Percentiles rank a stretch among this genome's conserved stretches.
Conservation (phyloP, 2,797 vertebrate species). For the Syndactyla subalaris region DNA sequence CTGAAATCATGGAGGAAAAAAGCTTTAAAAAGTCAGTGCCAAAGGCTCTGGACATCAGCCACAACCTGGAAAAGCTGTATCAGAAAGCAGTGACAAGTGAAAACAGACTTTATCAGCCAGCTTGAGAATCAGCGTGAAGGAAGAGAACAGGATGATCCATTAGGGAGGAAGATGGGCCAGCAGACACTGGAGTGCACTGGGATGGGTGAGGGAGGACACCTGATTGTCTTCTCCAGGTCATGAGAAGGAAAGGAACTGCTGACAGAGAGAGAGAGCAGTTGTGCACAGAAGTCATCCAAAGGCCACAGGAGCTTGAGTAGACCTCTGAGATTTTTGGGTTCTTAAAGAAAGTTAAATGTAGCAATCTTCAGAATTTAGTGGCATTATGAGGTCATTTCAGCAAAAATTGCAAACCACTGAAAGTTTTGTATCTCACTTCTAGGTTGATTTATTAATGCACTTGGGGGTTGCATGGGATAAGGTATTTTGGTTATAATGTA, state of each 20-base stretch:
- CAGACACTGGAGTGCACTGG: neutral
- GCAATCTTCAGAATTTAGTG: neutral
- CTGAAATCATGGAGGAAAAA: neutral
- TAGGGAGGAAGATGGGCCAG: neutral
- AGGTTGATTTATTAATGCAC: neutral
- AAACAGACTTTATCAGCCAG: neutral
- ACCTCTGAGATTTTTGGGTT: neutral
- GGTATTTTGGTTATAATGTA: neutral
- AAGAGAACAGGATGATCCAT: neutral
- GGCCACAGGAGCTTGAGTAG: neutral
- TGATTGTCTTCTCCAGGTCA: neutral
- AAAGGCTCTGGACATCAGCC: neutral
- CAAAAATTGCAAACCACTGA: conserved; percentile 18
- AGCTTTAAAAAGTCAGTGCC: neutral
- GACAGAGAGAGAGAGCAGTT: neutral
- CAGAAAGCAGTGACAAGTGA: neutral
- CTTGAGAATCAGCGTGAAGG: neutral
- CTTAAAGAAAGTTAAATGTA: neutral
- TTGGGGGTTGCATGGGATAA: neutral
- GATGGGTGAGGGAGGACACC: neutral
- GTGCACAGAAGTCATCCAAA: neutral
- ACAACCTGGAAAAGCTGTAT: neutral
- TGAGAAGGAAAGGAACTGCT: neutral
- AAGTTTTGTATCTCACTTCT: neutral
- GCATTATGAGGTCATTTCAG: neutral